Evolutionary conservation across 2,888 invertebrate species (phyloP).

Genomic region (Thecocarcelia acutangulata): DNA sequence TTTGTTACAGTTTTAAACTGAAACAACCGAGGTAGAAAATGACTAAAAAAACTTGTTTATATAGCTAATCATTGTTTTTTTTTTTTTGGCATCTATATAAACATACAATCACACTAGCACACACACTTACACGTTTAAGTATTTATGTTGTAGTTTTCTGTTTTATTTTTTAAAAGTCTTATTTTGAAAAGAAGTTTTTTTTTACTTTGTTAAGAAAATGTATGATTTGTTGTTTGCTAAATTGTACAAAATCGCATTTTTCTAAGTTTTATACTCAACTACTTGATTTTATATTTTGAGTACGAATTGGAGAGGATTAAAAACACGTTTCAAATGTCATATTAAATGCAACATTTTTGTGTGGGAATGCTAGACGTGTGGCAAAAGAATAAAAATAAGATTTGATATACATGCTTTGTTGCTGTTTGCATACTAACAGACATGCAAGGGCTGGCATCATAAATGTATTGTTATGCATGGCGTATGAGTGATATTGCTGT

Average conservation of each 20-base stretch:
- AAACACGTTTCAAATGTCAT: conserved; percentile 63
- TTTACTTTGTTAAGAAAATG: conserved; percentile 30
- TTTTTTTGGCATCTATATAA: neutral
- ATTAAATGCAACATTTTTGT: conserved; percentile 49
- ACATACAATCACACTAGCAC: neutral
- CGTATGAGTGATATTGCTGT: conserved; percentile 54
- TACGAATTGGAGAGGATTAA: conserved; percentile 46
- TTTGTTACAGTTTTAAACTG: conserved; percentile 1
- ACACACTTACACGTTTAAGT: conserved; percentile 30
- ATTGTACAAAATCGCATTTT: conserved; percentile 32
- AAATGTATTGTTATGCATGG: conserved; percentile 4
- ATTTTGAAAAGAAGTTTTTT: conserved; percentile 1
- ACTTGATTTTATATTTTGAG: conserved; percentile 8
- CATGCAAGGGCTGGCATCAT: neutral
- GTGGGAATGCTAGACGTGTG: conserved; percentile 20
- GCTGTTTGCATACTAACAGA: too few species aligned
- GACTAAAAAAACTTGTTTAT: conserved; percentile 48
- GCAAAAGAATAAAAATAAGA: conserved; percentile 25
- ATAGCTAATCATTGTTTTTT: conserved; percentile 49
- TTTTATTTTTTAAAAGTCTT: conserved; percentile 13
- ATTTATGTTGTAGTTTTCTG: too few species aligned
- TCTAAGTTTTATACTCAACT: conserved; percentile 1
- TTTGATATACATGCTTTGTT: neutral
- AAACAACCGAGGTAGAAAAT: neutral
- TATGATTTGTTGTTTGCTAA: conserved; percentile 59